A percentile compares a stretch with the other conserved stretches of the same genome.
These are phyloP conservation scores for Gadopsis marmoratus DNA, from an alignment of 2,797 vertebrate species.

Conservation along the genomic window DNA sequence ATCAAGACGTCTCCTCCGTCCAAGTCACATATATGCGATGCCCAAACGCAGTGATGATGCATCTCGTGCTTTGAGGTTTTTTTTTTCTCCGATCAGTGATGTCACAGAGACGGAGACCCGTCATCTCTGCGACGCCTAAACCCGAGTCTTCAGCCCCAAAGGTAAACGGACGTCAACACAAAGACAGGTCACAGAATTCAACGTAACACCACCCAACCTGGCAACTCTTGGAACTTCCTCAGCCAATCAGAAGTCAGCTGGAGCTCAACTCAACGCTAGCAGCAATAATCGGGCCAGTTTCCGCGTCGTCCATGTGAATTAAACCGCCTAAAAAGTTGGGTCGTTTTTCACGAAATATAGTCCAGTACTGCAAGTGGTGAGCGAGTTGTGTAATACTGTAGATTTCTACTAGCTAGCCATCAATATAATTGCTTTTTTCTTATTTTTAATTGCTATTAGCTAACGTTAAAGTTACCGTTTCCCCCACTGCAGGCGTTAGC, in stretches of 20 bases:
- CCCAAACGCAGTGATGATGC: background rate
- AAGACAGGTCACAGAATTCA: background rate
- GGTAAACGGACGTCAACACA: background rate
- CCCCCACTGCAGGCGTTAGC: background rate
- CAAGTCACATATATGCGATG: background rate
- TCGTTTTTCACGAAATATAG: background rate
- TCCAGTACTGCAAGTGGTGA: background rate
- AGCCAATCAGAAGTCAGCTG: constrained; percentile 61
- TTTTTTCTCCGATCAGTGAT: background rate
- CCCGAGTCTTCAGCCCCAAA: background rate
- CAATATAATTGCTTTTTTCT: background rate
- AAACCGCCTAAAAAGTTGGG: constrained; percentile 4
- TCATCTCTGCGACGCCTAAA: background rate
- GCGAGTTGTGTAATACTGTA: rapidly evolving
- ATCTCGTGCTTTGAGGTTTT: background rate
- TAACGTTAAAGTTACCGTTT: background rate
- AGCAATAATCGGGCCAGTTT: background rate
- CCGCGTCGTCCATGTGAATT: background rate
- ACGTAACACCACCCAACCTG: background rate
- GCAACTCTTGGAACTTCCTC: background rate
- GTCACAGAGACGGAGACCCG: background rate
- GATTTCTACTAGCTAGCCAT: background rate
- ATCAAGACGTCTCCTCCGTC: background rate
- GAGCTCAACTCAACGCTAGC: background rate
- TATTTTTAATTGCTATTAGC: background rate